Evolutionary conservation across 1,140 invertebrate genomes (phyloP), one percentile per base, ranked within the genome.

Genomic region (Stegodyphus mimosarum): DNA sequence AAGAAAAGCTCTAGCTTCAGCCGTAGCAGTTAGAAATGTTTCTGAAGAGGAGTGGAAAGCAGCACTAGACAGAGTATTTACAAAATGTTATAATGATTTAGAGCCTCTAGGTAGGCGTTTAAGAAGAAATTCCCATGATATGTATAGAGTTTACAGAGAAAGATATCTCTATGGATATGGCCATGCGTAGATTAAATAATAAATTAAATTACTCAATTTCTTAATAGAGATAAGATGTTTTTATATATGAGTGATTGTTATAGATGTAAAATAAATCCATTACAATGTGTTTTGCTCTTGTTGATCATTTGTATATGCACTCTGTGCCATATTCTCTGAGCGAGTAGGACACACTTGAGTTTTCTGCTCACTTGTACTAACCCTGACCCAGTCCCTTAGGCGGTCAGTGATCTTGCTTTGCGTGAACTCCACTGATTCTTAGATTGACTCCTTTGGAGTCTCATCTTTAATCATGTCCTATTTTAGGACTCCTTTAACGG

Each of bases 51-150:
- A 96, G 90, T 97, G 96, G 0, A 90, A 92, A 13, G 92, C 92
- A 53, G 93, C 95, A 6, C 94, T 99, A 13, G 94, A 98, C 87
- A 93, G 94, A 89, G 97, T 99, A 7, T 99, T 99, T 91, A 92
- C 93, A 4, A 95, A 94, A 90, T 99, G 98, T 90, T 99, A 99
- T 89, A 93, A 93, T 86, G 97, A 99, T 92, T 91, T 98, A 84
- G 97, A 99, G 90, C 97, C 97, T 6, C 93, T 99, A 78, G 97
- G 97, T 3, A 92, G 97, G 88, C 91, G 96, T 86, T 91, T 96
- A 74, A 92, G 95, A 86, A 92, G 95, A 72, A 95, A 95, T 89
- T 95, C 94, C 0, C 89, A 91, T 6, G 95, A 97, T 89, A 95
- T 95, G 91, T 88, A 93, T 5, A 93, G 93, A 91, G 95, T 95